These are phyloP conservation scores for Tragelaphus scriptus DNA, from an alignment of 2,113 vertebrate genomes.

Conservation along the genomic window DNA sequence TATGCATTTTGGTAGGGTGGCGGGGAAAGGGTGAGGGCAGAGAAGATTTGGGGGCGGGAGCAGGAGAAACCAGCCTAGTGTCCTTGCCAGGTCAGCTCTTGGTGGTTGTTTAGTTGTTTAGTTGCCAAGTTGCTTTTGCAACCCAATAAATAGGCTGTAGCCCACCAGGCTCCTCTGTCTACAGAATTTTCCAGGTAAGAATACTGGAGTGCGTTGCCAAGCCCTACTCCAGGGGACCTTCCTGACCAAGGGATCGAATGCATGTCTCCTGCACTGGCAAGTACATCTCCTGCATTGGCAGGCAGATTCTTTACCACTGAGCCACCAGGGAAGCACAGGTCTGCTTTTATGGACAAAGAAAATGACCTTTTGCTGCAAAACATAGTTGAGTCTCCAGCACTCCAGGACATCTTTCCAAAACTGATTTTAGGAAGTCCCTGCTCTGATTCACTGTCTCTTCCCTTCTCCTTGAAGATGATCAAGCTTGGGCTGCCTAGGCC, in stretches of 20 bases:
- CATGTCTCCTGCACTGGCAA: background rate
- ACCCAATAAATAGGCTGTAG: background rate
- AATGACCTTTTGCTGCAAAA: background rate
- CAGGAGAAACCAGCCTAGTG: accelerated
- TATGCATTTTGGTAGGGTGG: background rate
- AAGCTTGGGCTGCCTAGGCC: background rate
- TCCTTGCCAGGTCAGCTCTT: background rate
- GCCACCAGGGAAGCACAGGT: background rate
- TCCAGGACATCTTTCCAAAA: background rate
- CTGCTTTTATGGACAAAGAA: background rate
- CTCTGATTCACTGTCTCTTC: background rate
- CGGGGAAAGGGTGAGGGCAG: background rate
- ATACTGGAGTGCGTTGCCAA: background rate
- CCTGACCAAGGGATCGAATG: background rate
- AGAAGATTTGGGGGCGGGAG: background rate
- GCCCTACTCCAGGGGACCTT: background rate
- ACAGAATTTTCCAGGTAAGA: background rate
- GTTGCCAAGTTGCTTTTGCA: background rate
- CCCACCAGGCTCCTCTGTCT: background rate
- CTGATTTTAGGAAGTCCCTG: background rate
- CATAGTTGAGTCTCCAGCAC: background rate
- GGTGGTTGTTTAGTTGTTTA: background rate
- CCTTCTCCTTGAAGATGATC: background rate
- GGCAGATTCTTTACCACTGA: background rate
- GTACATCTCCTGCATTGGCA: background rate